phyloP scores from a whole-genome alignment of 1,140 invertebrate genomes.

The Atopsyche davidsoni region DNA sequence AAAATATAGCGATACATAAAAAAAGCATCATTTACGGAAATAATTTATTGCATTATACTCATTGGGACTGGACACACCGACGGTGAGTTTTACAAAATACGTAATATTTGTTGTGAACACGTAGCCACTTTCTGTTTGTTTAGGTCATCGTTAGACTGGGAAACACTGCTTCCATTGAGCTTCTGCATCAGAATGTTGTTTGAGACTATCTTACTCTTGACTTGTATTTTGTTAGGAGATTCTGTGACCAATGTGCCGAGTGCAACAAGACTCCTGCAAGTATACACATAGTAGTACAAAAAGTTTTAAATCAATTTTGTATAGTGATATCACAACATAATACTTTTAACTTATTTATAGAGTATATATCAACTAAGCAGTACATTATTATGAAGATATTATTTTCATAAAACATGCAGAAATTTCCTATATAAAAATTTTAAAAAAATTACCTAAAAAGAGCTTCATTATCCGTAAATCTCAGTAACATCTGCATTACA shows the following conservation, averaged over 20 bases:
- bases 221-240: constrained; percentile 38
- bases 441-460: constrained; percentile 39
- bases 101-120: constrained; percentile 40
- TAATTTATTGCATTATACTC: no score
- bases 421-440: no score
- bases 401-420: no score
- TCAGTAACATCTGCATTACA: constrained; percentile 33
- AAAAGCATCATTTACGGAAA: no score
- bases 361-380: no score
- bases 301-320: constrained; percentile 3
- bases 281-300: background rate
- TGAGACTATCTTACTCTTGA: constrained; percentile 39
- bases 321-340: no score
- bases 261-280: constrained; percentile 34
- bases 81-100: constrained; percentile 44
- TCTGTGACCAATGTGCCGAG: constrained; percentile 42
- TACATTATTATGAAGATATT: no score
- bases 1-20: no score
- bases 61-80: no score
- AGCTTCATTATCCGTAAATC: constrained; percentile 39
- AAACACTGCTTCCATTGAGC: constrained; percentile 33
- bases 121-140: constrained; percentile 35
- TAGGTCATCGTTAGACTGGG: constrained; percentile 23
- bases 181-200: constrained; percentile 35
- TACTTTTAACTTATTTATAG: no score